phyloP scores from a whole-genome alignment of 2,888 invertebrate species.

The Drosophila gaucha region DNA sequence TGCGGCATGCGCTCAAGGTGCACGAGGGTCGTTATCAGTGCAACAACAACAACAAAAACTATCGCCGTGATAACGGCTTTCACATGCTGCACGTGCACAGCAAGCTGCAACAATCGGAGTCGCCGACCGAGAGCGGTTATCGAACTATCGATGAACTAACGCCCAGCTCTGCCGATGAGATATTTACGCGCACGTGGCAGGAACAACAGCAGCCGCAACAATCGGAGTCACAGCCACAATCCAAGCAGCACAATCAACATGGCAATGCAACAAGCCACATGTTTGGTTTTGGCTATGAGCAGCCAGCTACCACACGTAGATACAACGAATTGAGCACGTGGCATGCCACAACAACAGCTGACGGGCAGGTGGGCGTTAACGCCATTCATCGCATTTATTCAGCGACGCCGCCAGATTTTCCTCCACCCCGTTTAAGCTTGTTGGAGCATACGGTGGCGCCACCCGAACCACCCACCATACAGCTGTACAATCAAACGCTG shows the following conservation, averaged over 20 bases:
- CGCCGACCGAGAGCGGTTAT: constrained; percentile 78
- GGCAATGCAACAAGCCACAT: constrained; percentile 63
- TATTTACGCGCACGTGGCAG: constrained; percentile 75
- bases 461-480: constrained; percentile 69
- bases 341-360: constrained; percentile 46
- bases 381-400: constrained; percentile 62
- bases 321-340: constrained; percentile 71
- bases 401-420: constrained; percentile 75
- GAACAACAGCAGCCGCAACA: constrained; percentile 54
- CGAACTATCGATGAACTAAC: constrained; percentile 80
- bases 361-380: constrained; percentile 2
- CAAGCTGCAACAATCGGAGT: constrained; percentile 39
- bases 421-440: constrained; percentile 76
- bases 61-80: constrained; percentile 72
- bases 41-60: constrained; percentile 62
- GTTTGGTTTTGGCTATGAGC: constrained; percentile 27
- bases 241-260: constrained; percentile 67
- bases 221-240: constrained; percentile 15
- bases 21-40: constrained; percentile 84
- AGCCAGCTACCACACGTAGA: constrained; percentile 53
- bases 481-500: constrained; percentile 67
- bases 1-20: constrained; percentile 83
- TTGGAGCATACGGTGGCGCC: constrained; percentile 70
- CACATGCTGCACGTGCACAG: constrained; percentile 81
- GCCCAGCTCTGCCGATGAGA: constrained; percentile 75